phyloP scores from a whole-genome alignment of 2,113 vertebrate genomes.

The Sterna hirundo region DNA sequence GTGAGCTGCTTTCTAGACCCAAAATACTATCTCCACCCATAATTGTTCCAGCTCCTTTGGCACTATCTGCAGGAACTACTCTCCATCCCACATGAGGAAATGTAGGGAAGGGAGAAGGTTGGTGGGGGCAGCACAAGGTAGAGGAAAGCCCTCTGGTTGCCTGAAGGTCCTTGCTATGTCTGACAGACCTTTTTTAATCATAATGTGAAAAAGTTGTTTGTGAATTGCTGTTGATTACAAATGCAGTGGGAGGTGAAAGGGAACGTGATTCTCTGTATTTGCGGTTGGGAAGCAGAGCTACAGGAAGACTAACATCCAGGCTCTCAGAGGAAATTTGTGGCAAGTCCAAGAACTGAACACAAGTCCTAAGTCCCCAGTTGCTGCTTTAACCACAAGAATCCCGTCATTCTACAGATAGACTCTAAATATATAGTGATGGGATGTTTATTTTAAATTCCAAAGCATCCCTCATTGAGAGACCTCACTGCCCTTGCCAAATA shows the following conservation, averaged over 20 bases:
- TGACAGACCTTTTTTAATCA: not conserved
- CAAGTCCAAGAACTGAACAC: not conserved
- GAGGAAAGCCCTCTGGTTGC: not conserved
- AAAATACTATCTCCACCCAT: not conserved
- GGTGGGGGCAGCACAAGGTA: not conserved
- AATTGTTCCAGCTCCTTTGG: not conserved
- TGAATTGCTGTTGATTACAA: not conserved
- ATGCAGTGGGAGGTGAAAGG: not conserved
- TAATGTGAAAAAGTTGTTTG: not conserved
- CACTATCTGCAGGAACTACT: not conserved
- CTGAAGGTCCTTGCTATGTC: not conserved
- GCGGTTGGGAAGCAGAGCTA: not conserved
- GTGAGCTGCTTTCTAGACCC: not conserved
- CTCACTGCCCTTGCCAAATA: not conserved
- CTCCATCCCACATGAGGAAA: not conserved
- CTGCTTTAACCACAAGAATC: constrained; percentile 21
- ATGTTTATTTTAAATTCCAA: constrained; percentile 29
- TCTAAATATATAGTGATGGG: not conserved
- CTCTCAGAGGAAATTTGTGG: not conserved
- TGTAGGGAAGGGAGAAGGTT: not conserved
- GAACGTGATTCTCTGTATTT: not conserved
- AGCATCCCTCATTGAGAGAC: not conserved
- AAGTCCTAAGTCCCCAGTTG: not conserved
- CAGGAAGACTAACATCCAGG: not conserved
- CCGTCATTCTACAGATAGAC: not conserved